Base-by-base conservation (phyloP, 2,797 vertebrate species). In the Acridotheres tristis region DNA sequence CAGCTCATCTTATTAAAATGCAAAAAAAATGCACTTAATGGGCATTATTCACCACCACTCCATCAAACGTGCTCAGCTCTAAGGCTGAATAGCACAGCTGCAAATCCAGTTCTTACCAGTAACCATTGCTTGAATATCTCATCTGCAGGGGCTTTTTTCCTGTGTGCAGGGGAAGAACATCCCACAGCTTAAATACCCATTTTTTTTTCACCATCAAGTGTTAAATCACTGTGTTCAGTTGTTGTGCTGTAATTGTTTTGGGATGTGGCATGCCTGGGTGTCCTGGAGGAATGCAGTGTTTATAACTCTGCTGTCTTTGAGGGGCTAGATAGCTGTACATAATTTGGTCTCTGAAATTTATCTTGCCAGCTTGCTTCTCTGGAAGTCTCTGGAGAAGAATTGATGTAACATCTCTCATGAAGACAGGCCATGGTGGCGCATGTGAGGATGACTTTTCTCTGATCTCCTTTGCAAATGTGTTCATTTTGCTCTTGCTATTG, bases 221-320 rank as follows among this genome's bases (percentile, higher is more conserved):
- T 66, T 79, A 34, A 81, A 73, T 55, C 13, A 3, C 25, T 19
- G 16, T 18, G 26, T 66, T 40, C 57, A n/a, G 43, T 40, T 36
- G 25, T 6, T 73, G 48, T 45, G 54, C 61, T 2, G 0, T 72
- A 45, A 7, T 29, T 38, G 30, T 34, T 87, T 38, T 17, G 8
- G 5, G 4, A 27, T 1, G 2, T 1, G 10, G 26, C n/a, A 1
- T 53, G 32, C 22, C 32, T 71, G 7, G 0, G 8, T 69, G 25
- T 71, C 67, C 65, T 36, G 42, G 38, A 57, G 72, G 21, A 75
- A 23, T 9, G 50, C 68, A 27, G 26, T 50, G 38, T 66, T 79
- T 58, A 7, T 43, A 78, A 19, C 57, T 19, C 16, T 30, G 5
- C 43, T 27, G 2, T 29, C 58, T 62, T 34, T 38, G 73, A 51